A percentile compares a stretch with the other conserved stretches of the same genome.
Conservation (phyloP, 1,140 invertebrate species). For the Bombus haemorrhoidalis region DNA sequence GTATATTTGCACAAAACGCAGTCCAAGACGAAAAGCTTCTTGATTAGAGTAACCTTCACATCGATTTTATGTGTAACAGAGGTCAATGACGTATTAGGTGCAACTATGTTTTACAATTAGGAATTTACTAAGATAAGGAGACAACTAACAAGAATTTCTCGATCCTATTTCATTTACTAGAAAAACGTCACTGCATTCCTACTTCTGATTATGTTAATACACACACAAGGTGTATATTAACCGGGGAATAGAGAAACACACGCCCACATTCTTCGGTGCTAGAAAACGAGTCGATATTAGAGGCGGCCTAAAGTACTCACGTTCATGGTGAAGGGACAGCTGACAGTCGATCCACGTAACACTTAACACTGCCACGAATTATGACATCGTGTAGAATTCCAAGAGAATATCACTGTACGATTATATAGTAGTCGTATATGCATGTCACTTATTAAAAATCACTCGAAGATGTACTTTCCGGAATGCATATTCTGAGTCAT, state of each 20-base stretch:
- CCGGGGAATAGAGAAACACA: constrained; percentile 27
- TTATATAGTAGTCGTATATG: constrained; percentile 16
- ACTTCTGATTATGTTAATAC: constrained; percentile 1
- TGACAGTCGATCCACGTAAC: constrained; percentile 61
- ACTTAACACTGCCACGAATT: constrained; percentile 50
- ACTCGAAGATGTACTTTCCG: constrained; percentile 48
- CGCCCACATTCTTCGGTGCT: constrained; percentile 46
- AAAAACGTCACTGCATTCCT: neutral
- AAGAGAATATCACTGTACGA: neutral
- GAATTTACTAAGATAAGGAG: neutral
- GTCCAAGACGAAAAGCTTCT: neutral
- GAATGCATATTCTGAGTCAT: constrained; percentile 72
- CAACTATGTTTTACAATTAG: constrained; percentile 6
- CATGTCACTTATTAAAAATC: constrained; percentile 45
- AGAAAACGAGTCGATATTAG: constrained; percentile 60
- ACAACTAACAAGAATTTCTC: neutral
- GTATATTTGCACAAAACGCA: neutral
- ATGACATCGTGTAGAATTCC: constrained; percentile 45
- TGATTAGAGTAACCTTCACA: constrained; percentile 54
- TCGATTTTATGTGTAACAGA: constrained; percentile 61
- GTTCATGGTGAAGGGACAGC: constrained; percentile 65
- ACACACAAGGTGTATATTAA: neutral
- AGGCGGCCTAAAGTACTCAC: constrained; percentile 55
- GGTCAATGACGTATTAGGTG: constrained; percentile 65
- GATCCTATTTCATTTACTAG: neutral